Base-by-base conservation (phyloP, 1,140 invertebrate species). In the Drosophila ambigua region DNA sequence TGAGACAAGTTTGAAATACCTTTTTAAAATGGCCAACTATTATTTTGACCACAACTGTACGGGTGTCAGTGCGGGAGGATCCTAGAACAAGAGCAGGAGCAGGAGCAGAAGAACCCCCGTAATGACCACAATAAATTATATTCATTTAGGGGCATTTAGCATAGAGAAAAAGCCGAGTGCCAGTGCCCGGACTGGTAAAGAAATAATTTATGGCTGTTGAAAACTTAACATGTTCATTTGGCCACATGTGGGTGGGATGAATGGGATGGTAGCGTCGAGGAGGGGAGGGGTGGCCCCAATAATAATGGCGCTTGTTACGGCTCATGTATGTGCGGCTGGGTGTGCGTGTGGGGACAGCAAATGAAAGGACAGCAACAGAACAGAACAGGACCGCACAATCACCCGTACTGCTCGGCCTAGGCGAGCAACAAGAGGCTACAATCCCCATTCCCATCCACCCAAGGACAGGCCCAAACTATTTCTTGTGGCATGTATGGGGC, bases 101-200 rank as follows among this genome's bases (percentile, higher is more conserved):
- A 4, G 11, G 28, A 31, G 28, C 44, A 52, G 67, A 23, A 41
- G 35, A 51, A 50, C 20, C 31, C 41, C 67, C 62, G 68, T 81
- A 84, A 84, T 87, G 81, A 81, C 81, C 81, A 87, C 82, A 84
- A 84, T 84, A 87, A 84, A 84, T 84, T 87, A 84, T 87, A 87
- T 84, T 84, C 82, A 84, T 84, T 84, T 84, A 87, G 81, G 68
- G 68, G 83, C 82, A 79, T 84, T 84, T 84, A 84, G 79, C 81
- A 84, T 85, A 81, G 62, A 74, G 57, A 51, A 77, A 68, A 85
- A 77, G 66, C 63, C 43, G 71, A 66, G 77, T 63, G 81, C 31
- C 31, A 11, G 31, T 35, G 31, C 31, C 8, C 9, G 31, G 31
- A 31, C 82, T 81, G 82, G 75, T 73, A 69, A 85, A 75, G 81